Evolutionary conservation across 2,888 invertebrate species (phyloP).

Genomic region (Resseliella maxima): DNA sequence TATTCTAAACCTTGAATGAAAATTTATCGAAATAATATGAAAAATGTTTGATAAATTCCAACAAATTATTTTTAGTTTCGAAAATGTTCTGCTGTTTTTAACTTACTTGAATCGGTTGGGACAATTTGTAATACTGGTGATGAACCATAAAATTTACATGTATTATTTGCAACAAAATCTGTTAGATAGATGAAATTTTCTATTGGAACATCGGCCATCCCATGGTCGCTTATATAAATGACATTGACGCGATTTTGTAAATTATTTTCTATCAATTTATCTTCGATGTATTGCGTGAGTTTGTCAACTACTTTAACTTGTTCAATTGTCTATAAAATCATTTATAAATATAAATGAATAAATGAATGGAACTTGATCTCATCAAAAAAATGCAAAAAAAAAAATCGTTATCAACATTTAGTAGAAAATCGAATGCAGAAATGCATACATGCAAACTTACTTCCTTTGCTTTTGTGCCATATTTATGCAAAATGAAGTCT

Average conservation of each 20-base stretch:
- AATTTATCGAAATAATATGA: conserved; percentile 23
- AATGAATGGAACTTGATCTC: not conserved
- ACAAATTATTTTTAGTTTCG: too few species aligned
- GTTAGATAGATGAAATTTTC: conserved; percentile 71
- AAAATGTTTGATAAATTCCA: not conserved
- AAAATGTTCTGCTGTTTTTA: not conserved
- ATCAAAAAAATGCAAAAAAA: not conserved
- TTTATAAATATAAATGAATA: not conserved
- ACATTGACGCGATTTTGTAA: conserved; percentile 72
- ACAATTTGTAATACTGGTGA: conserved; percentile 73
- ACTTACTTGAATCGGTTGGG: conserved; percentile 67
- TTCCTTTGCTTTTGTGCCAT: conserved; percentile 69
- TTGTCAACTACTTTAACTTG: conserved; percentile 69
- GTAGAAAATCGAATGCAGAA: not conserved
- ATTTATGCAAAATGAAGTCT: conserved; percentile 73
- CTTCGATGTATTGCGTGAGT: conserved; percentile 71
- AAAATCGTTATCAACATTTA: not conserved
- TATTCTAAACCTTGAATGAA: conserved; percentile 67
- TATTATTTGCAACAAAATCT: conserved; percentile 68
- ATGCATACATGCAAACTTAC: not conserved
- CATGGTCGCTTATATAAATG: conserved; percentile 80
- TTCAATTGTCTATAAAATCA: conserved; percentile 65
- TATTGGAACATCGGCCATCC: conserved; percentile 73
- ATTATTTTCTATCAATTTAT: conserved; percentile 69
- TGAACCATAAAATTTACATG: conserved; percentile 69